Evolutionary conservation across 2,113 vertebrate genomes (phyloP).

Genomic region (Indri indri): DNA sequence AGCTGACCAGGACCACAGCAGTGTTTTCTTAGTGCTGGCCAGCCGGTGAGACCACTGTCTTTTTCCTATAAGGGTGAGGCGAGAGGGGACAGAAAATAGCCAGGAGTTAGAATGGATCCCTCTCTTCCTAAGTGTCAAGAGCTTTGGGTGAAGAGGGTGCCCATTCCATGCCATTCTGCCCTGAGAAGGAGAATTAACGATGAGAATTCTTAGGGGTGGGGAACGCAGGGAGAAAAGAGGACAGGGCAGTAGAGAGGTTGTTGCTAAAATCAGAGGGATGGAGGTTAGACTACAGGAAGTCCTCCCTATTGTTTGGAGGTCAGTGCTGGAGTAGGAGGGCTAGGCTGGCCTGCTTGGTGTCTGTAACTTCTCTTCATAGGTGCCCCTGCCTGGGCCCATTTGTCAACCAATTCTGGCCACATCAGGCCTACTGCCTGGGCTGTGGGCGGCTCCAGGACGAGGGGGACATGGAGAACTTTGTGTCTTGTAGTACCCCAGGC

Average conservation of each 20-base stretch:
- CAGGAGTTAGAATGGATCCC: neutral
- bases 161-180: neutral
- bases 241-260: neutral
- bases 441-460: slow-evolving; percentile 78
- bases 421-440: slow-evolving; percentile 83
- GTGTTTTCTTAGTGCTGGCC: slow-evolving; percentile 78
- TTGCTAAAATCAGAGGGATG: neutral
- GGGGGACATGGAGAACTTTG: slow-evolving; percentile 2
- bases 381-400: slow-evolving; percentile 63
- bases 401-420: slow-evolving; percentile 55
- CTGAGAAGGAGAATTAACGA: no score
- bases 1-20: slow-evolving; percentile 10
- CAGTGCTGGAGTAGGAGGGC: rapidly evolving
- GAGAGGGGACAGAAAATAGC: neutral
- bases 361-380: slow-evolving; percentile 45
- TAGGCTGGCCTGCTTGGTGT: neutral
- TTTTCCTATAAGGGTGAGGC: neutral
- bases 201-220: neutral
- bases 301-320: no score
- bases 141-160: neutral
- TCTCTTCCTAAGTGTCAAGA: neutral
- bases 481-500: slow-evolving; percentile 79
- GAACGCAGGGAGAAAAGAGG: neutral
- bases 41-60: slow-evolving; percentile 74
- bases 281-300: neutral